Evolutionary conservation across 1,140 invertebrate species (phyloP).

Genomic region (Holotrichia oblita): DNA sequence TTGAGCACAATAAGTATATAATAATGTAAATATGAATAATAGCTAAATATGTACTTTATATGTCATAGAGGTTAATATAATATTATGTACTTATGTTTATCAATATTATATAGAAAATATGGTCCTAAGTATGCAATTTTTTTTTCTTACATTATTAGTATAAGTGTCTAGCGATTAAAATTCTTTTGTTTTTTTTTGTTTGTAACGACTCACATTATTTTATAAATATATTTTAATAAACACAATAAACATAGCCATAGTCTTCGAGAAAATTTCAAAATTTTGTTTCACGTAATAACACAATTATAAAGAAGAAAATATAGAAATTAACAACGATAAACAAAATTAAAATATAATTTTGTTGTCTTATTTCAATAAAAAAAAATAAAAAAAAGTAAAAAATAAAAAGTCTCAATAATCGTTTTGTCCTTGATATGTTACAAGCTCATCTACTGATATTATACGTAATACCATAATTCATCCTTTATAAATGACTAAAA

Average conservation of each 20-base stretch:
- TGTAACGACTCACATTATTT: constrained; percentile 19
- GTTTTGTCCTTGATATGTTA: constrained; percentile 4
- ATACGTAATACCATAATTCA: no score
- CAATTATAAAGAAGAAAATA: background rate
- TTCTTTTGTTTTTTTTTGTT: background rate
- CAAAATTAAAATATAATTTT: background rate
- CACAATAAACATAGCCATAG: constrained; percentile 2
- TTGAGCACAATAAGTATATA: constrained; percentile 44
- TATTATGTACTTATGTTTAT: constrained; percentile 6
- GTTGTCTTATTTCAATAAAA: background rate
- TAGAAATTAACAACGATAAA: background rate
- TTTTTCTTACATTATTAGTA: background rate
- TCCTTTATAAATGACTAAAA: no score
- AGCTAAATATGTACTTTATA: constrained; percentile 27
- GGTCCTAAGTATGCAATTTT: constrained; percentile 13
- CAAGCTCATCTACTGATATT: constrained; percentile 14
- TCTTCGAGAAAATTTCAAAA: background rate
- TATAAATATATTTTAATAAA: constrained; percentile 29
- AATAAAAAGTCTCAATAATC: background rate
- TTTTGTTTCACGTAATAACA: background rate
- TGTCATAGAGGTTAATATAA: background rate
- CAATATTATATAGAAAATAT: constrained; percentile 31
- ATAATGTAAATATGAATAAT: constrained; percentile 31
- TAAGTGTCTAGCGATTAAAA: constrained; percentile 6
- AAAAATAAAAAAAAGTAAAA: background rate